Evolutionary conservation across 2,113 vertebrate species (phyloP), one percentile per base, ranked within the genome.

Genomic region (Mixornis gularis): DNA sequence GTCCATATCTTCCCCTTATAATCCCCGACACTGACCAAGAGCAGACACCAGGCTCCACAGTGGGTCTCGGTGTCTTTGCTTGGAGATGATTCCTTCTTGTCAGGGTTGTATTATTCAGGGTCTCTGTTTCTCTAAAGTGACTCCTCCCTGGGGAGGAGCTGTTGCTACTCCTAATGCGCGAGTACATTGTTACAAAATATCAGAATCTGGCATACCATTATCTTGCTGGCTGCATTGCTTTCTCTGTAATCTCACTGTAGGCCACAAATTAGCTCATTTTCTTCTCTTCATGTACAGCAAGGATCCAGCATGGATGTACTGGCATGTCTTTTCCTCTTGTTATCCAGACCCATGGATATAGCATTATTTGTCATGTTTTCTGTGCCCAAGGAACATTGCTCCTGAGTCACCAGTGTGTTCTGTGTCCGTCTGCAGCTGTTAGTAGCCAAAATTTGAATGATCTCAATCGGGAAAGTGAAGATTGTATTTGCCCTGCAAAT

Each of bases 391-490:
- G 16, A 49, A 9, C 38, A 17, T 36, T 79, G 73, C 55, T 84
- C 27, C 86, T 32, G 63, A 70, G 71, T 87, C 73, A 92, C 52
- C 34, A 71, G 52, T 10, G 16, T 55, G 51, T 83, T 89, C 48
- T 73, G 6, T 87, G 36, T 94, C 79, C 90, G 1, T 76, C 51
- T 92, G 60, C 91, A 98, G 98, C 73, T 64, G 60, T 86, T 71
- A 77, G 86, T 77, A 90, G 96, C 73, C 96, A 96, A 26, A 88
- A 46, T 15, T 95, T 98, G 97, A 99, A 99, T 63, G 97, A 99
- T 96, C 98, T 99, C 51, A 99, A 97, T 96, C 98, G 84, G 38
- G 87, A 76, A 30, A 79, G 79, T 53, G 94, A 95, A 86, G 52
- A 87, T 38, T 17, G 52, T 41, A 40, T 85, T 76, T 66, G 94